Base-by-base conservation (phyloP, 2,888 invertebrate genomes). In the Conistra vaccinii region DNA sequence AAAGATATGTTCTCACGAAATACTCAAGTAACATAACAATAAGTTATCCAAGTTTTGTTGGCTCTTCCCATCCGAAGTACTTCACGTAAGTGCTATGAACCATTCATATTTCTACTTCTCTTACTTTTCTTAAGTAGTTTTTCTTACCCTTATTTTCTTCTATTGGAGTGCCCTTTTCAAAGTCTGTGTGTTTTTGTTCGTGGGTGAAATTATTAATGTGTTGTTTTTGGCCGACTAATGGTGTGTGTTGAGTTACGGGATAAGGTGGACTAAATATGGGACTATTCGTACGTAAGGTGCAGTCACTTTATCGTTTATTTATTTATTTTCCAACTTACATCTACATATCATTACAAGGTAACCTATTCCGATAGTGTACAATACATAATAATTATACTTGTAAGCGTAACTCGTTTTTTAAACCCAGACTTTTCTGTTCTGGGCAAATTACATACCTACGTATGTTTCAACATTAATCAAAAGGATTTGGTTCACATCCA, bases 31-130 rank as follows among this genome's bases (percentile, higher is more conserved):
- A 83, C 67, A 71, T 73, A 76, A 80, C 83, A 83, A 72, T 80
- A 83, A 73, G 72, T 76, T 85, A 76, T 72, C 66, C 53, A 79
- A 83, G 68, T 84, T 74, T 62, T 62, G 74, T 76, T 53, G 70
- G 70, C 48, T 57, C 60, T 62, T 55, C 74, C 63, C 45, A 20
- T 53, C 35, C 48, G n/a, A 70, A 78, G 74, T 76, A 74, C 76
- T 83, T 62, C 83, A 68, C 62, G 20, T 72, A 80, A 85, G 84
- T 80, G 80, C 72, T 74, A 62, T 55, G 69, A 68, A 74, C 80
- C 80, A 83, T 84, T 84, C 83, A 85, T 84, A 84, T 80, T 74
- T 85, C 42, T 76, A 70, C 69, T 66, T 68, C 62, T 80, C 67
- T 72, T 85, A 74, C 68, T 78, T 82, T 79, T 67, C 32, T 12